A percentile compares a stretch with the other conserved stretches of the same genome.
Evolutionary conservation across 2,797 vertebrate species (phyloP).

Genomic region (Todus mexicanus): DNA sequence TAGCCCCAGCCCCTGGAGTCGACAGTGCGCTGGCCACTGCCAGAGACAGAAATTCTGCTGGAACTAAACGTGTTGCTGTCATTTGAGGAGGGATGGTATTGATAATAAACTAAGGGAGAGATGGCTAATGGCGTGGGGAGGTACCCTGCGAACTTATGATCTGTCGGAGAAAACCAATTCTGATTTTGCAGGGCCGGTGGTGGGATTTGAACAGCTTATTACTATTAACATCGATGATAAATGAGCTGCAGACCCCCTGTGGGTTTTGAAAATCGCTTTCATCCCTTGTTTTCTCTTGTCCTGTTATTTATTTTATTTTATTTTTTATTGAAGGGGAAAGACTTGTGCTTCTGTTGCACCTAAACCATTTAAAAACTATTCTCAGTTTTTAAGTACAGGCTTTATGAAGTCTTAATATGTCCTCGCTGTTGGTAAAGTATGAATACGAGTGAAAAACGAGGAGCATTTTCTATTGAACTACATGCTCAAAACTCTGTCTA

Average conservation of each 20-base stretch:
- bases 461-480: background rate
- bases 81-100: background rate
- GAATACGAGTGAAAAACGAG: background rate
- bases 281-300: conserved; percentile 5
- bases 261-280: conserved; percentile 17
- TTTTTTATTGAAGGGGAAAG: background rate
- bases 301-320: background rate
- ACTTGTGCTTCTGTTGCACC: background rate
- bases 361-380: background rate
- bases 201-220: background rate
- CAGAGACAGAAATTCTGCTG: background rate
- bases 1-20: background rate
- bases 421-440: background rate
- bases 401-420: background rate
- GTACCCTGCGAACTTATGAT: background rate
- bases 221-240: background rate
- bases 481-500: background rate
- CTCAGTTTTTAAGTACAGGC: background rate
- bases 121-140: background rate
- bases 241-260: background rate
- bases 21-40: background rate
- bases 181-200: background rate
- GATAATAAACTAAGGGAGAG: background rate
- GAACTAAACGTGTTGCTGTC: background rate
- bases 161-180: background rate